Evolutionary conservation across 1,140 invertebrate genomes (phyloP).

Genomic region (Acyrthosiphon pisum): DNA sequence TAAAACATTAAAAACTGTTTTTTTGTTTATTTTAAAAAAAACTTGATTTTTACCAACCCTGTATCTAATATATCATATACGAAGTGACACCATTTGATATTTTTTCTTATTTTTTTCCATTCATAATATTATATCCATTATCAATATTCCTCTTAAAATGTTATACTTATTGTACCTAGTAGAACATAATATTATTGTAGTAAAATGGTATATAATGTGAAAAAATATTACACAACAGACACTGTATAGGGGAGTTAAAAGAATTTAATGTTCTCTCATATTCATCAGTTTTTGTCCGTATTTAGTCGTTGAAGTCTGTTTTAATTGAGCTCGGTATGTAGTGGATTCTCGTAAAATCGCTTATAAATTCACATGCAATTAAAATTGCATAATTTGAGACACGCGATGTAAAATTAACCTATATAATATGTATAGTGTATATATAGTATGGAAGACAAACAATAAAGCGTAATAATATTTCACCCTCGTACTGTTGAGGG

Average conservation of each 20-base stretch:
- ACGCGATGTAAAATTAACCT: constrained; percentile 8
- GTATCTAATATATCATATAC: too few species aligned
- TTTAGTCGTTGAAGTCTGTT: neutral
- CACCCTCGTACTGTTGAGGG: neutral
- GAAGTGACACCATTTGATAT: too few species aligned
- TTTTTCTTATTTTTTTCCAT: too few species aligned
- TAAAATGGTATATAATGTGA: neutral
- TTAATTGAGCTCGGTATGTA: neutral
- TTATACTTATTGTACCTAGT: neutral
- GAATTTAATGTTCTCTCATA: neutral
- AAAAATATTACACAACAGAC: neutral
- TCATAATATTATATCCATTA: too few species aligned
- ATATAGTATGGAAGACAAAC: neutral
- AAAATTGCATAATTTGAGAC: constrained; percentile 16
- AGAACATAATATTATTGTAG: neutral
- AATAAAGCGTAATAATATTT: neutral
- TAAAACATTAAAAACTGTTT: too few species aligned
- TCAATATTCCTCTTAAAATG: neutral
- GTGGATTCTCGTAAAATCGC: neutral
- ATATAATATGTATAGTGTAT: constrained; percentile 6
- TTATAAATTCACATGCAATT: neutral
- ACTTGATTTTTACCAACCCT: too few species aligned
- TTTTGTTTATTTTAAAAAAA: too few species aligned
- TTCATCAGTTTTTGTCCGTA: neutral
- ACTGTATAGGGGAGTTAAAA: neutral